These are phyloP conservation scores for Vanessa atalanta DNA, from an alignment of 1,140 invertebrate genomes.

Conservation along the genomic window DNA sequence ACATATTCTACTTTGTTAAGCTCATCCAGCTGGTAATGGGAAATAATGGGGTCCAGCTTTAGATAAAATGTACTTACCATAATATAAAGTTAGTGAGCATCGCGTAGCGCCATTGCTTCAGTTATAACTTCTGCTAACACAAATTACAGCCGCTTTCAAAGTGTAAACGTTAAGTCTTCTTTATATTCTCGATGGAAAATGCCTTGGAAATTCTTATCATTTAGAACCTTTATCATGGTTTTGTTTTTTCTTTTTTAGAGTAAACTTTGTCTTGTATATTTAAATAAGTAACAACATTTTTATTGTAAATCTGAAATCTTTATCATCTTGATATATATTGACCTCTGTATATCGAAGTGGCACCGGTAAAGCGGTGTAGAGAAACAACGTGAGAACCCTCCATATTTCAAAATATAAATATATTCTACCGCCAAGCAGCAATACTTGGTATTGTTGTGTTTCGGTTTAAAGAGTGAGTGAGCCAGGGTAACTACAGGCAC, in stretches of 20 bases:
- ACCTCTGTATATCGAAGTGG: too few relatives aligned
- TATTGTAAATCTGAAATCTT: too few relatives aligned
- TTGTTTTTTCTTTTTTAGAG: neutral
- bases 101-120: conserved; percentile 2
- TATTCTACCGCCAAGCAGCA: too few relatives aligned
- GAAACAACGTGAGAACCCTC: too few relatives aligned
- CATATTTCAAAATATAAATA: too few relatives aligned
- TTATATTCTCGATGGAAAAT: conserved; percentile 11
- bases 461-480: too few relatives aligned
- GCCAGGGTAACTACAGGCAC: too few relatives aligned
- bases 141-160: conserved; percentile 7
- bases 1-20: conserved; percentile 5
- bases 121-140: conserved; percentile 23
- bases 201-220: neutral
- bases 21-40: conserved; percentile 11
- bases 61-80: conserved; percentile 30
- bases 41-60: conserved; percentile 19
- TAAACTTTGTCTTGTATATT: too few relatives aligned
- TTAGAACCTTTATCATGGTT: neutral
- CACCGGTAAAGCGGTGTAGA: too few relatives aligned
- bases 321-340: too few relatives aligned
- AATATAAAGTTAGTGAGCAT: conserved; percentile 39
- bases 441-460: too few relatives aligned
- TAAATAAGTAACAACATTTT: too few relatives aligned
- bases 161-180: neutral